Evolutionary conservation across 2,888 invertebrate species (phyloP).

Genomic region (Drosophila sordidula): DNA sequence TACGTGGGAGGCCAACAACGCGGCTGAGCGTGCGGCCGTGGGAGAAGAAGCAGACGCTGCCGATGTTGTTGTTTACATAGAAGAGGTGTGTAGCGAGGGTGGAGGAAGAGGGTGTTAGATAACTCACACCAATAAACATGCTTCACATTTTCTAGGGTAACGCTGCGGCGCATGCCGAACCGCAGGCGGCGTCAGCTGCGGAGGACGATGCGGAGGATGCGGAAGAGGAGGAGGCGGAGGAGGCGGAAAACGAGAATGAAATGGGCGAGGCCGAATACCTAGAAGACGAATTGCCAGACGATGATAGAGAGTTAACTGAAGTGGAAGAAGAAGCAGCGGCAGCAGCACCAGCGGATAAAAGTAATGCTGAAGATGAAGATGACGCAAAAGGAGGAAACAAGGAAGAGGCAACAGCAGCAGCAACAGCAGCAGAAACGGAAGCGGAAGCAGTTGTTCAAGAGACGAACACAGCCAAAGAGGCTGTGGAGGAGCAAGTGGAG

Average conservation of each 20-base stretch:
- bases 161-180: conserved; percentile 12
- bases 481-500: conserved; percentile 17
- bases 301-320: conserved; percentile 22
- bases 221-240: conserved; percentile 12
- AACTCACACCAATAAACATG: conserved; percentile 27
- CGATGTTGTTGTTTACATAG: conserved; percentile 45
- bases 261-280: conserved; percentile 65
- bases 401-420: conserved; percentile 19
- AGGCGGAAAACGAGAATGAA: conserved; percentile 31
- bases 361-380: conserved; percentile 20
- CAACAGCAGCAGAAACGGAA: conserved; percentile 12
- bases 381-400: conserved; percentile 10
- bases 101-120: conserved; percentile 5
- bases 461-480: conserved; percentile 1
- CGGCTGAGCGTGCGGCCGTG: conserved; percentile 20
- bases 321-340: conserved; percentile 1
- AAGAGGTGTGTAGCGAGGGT: conserved; percentile 55
- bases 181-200: neutral
- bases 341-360: conserved; percentile 18
- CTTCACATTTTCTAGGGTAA: conserved; percentile 49
- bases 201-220: neutral
- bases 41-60: conserved; percentile 9
- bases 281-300: conserved; percentile 50
- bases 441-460: conserved; percentile 15
- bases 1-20: conserved; percentile 25